These are phyloP conservation scores for Nephrotoma flavescens DNA, from an alignment of 2,888 invertebrate species.

Conservation along the genomic window DNA sequence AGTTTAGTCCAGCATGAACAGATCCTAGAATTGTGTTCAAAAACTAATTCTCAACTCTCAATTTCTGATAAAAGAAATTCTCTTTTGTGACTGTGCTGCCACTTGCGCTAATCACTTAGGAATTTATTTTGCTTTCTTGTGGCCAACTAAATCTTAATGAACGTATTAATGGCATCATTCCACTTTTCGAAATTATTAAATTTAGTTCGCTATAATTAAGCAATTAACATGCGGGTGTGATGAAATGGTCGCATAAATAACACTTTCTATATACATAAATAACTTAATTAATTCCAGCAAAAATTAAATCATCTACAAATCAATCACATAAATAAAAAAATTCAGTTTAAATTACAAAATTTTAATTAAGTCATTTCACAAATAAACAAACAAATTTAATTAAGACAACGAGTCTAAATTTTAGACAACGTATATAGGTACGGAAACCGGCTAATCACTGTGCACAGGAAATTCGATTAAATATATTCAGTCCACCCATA, in stretches of 20 bases:
- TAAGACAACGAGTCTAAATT: not conserved
- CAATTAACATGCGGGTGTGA: not conserved
- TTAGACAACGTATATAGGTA: not conserved
- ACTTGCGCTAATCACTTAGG: no score
- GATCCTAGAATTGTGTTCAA: no score
- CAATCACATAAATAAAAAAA: not conserved
- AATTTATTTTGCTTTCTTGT: no score
- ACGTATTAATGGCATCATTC: no score
- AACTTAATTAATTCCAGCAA: not conserved
- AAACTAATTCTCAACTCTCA: no score
- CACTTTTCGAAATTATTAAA: not conserved
- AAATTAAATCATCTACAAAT: not conserved
- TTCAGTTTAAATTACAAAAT: not conserved
- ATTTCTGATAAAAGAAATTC: no score
- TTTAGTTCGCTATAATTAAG: not conserved
- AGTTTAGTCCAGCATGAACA: no score
- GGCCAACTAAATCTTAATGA: no score
- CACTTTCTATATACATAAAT: not conserved
- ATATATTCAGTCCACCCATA: not conserved
- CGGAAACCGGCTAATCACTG: not conserved
- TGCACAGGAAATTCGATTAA: not conserved
- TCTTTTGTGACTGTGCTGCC: no score
- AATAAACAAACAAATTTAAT: not conserved
- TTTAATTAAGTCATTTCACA: not conserved
- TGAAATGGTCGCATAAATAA: not conserved